A percentile compares a stretch with the other conserved stretches of the same genome.
These are phyloP conservation scores for Glyphotaelius pellucidus DNA, from an alignment of 2,888 invertebrate genomes.

Conservation along the genomic window DNA sequence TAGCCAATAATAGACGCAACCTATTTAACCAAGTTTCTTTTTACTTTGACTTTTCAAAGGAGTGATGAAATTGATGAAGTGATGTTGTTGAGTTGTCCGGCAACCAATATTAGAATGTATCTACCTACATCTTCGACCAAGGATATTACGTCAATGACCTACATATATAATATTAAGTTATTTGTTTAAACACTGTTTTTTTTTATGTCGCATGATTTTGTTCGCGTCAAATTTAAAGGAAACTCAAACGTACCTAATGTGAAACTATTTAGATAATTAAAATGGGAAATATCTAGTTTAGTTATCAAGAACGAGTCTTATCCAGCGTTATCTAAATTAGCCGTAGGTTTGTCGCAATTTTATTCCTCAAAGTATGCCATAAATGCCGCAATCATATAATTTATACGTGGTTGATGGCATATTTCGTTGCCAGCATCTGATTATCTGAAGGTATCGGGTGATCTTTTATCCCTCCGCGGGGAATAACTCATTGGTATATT, in stretches of 20 bases:
- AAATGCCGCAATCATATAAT: conserved; percentile 55
- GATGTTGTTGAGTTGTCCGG: too few relatives aligned
- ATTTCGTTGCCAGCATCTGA: conserved; percentile 40
- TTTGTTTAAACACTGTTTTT: not conserved
- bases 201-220: not conserved
- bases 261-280: not conserved
- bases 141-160: too few relatives aligned
- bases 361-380: conserved; percentile 41
- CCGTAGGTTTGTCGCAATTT: not conserved
- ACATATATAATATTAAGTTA: not conserved
- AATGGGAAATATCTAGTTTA: not conserved
- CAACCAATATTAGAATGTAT: too few relatives aligned
- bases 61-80: too few relatives aligned
- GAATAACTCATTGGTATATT: conserved; percentile 42
- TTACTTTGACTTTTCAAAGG: too few relatives aligned
- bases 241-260: not conserved
- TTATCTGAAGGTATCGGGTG: conserved; percentile 62
- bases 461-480: conserved; percentile 60
- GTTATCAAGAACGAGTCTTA: not conserved
- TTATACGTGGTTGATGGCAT: conserved; percentile 55
- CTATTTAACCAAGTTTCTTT: too few relatives aligned
- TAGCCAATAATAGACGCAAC: too few relatives aligned
- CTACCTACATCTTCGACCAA: too few relatives aligned
- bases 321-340: not conserved
- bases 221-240: too few relatives aligned